These are phyloP conservation scores for Calidris pygmaea DNA, from an alignment of 2,113 vertebrate genomes.

Conservation along the genomic window DNA sequence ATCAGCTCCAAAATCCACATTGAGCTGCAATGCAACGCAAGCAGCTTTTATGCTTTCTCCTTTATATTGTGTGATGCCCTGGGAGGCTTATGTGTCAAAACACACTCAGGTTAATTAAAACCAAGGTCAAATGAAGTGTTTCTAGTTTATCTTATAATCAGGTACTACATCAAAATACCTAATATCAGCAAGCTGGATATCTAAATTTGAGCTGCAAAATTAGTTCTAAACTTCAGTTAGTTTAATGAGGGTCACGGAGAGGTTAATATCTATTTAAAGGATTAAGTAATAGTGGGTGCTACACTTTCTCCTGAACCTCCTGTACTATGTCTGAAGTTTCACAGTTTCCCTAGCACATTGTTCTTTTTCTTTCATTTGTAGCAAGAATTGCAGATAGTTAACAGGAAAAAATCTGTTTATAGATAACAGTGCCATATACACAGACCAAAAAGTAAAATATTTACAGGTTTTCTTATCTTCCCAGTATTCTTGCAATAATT, in stretches of 20 bases:
- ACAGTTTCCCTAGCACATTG: neutral
- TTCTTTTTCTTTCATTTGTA: neutral
- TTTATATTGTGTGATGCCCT: neutral
- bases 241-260: neutral
- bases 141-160: neutral
- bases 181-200: neutral
- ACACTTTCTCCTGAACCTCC: neutral
- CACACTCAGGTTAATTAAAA: constrained; percentile 3
- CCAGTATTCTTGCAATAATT: neutral
- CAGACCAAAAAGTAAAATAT: neutral
- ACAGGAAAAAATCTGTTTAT: neutral
- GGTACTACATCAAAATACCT: neutral
- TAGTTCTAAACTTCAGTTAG: neutral
- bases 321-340: neutral
- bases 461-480: neutral
- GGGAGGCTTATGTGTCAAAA: neutral
- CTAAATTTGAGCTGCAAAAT: neutral
- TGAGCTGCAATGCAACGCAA: neutral
- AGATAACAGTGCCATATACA: neutral
- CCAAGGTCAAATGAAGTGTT: neutral
- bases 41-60: neutral
- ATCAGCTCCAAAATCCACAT: neutral
- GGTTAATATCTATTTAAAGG: neutral
- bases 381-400: neutral
- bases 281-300: neutral